Percentiles rank a stretch among this genome's conserved stretches.
These are phyloP conservation scores for Acropora tenuis DNA, from an alignment of 64 coral and sea anemone genomes.

Conservation along the genomic window DNA sequence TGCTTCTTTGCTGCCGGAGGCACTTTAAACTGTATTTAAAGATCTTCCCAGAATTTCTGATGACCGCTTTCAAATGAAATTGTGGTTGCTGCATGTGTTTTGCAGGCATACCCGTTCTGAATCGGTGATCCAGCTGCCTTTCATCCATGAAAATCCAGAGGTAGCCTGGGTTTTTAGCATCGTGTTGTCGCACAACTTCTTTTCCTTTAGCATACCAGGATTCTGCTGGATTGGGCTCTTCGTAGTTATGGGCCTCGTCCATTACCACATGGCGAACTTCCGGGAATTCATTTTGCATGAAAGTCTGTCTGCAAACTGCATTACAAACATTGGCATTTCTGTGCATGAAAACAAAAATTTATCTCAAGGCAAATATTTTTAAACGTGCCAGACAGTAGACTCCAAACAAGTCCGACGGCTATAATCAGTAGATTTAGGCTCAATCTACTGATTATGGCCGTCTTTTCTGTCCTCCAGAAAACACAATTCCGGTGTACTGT, in stretches of 20 bases:
- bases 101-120: slow-evolving; percentile 29
- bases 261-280: neutral
- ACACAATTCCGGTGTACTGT: too few relatives aligned
- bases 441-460: too few relatives aligned
- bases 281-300: neutral
- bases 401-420: too few relatives aligned
- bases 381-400: too few relatives aligned
- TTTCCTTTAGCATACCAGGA: neutral
- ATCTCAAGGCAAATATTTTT: too few relatives aligned
- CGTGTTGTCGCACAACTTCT: neutral
- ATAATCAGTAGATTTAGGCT: too few relatives aligned
- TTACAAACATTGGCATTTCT: neutral
- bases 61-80: slow-evolving; percentile 7
- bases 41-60: slow-evolving; percentile 9
- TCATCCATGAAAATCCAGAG: too few relatives aligned
- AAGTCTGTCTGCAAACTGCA: neutral
- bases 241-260: neutral
- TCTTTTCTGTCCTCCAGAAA: too few relatives aligned
- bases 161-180: slow-evolving; percentile 11
- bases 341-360: neutral
- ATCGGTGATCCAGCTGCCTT: too few relatives aligned
- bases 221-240: neutral
- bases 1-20: neutral
- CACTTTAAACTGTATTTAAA: neutral
- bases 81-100: neutral